Evolutionary conservation across 2,113 vertebrate genomes (phyloP).

Genomic region (Manacus vitellinus): DNA sequence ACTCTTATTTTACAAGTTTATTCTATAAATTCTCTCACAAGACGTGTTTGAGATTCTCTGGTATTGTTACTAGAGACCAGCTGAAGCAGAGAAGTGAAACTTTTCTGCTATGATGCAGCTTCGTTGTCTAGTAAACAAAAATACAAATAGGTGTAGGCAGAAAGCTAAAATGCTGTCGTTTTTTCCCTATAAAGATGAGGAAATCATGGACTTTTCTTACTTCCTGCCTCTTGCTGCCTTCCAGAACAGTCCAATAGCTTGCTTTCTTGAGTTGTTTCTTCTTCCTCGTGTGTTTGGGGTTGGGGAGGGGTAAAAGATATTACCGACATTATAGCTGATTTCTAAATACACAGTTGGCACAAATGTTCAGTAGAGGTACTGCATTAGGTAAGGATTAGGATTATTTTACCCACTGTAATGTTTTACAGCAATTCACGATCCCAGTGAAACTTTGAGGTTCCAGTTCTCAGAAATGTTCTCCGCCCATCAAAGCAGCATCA

Average conservation of each 20-base stretch:
- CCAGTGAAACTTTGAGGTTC: background rate
- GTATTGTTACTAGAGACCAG: background rate
- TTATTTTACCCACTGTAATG: background rate
- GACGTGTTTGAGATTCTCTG: background rate
- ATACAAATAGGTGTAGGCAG: background rate
- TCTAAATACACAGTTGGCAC: background rate
- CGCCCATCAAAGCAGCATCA: fast-evolving
- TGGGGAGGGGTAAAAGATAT: background rate
- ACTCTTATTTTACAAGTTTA: background rate
- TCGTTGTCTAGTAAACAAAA: background rate
- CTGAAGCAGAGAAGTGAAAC: background rate
- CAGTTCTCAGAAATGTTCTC: background rate
- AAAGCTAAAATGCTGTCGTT: background rate
- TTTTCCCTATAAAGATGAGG: background rate
- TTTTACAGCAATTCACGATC: background rate
- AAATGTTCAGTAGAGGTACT: background rate
- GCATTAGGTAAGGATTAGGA: background rate
- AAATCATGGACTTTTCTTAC: fast-evolving
- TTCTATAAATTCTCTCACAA: background rate
- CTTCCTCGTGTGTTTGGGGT: fast-evolving
- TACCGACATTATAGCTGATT: background rate
- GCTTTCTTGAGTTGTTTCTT: background rate
- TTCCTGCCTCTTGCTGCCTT: background rate
- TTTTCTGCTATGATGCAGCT: background rate
- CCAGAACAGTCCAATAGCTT: background rate